Percentiles rank a stretch among this genome's conserved stretches.
Evolutionary conservation across 2,797 vertebrate species (phyloP).

Genomic region (Enteromius fasciolatus): DNA sequence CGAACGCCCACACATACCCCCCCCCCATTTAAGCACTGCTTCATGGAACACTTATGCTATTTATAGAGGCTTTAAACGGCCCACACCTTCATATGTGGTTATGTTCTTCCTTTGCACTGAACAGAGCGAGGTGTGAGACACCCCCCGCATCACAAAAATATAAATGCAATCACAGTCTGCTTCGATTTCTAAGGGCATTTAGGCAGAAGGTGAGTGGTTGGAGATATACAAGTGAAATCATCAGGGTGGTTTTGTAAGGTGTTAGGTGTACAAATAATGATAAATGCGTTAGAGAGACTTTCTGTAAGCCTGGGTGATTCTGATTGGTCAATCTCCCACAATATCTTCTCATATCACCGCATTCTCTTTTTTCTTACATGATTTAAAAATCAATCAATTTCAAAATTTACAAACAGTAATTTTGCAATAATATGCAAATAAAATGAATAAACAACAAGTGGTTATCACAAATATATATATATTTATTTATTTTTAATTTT

Average conservation of each 20-base stretch:
- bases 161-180: conserved; percentile 17
- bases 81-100: conserved; percentile 54
- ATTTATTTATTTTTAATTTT: neutral
- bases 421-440: neutral
- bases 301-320: neutral
- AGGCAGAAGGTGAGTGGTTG: conserved; percentile 35
- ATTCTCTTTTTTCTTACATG: neutral
- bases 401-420: neutral
- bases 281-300: neutral
- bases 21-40: conserved; percentile 16
- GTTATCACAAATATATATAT: neutral
- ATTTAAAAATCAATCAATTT: neutral
- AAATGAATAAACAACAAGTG: neutral
- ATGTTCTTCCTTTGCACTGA: conserved; percentile 23
- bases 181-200: conserved; percentile 32
- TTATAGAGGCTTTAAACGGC: conserved; percentile 56
- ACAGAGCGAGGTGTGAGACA: conserved; percentile 42
- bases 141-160: conserved; percentile 41
- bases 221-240: conserved; percentile 26
- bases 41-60: conserved; percentile 55
- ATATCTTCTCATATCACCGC: neutral
- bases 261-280: neutral
- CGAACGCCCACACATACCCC: neutral
- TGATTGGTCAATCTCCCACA: neutral
- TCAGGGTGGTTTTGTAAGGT: conserved; percentile 9